Percentiles rank a stretch among this genome's conserved stretches.
phyloP scores from a whole-genome alignment of 35 echinoderm and acorn worm species.

The Lytechinus variegatus region DNA sequence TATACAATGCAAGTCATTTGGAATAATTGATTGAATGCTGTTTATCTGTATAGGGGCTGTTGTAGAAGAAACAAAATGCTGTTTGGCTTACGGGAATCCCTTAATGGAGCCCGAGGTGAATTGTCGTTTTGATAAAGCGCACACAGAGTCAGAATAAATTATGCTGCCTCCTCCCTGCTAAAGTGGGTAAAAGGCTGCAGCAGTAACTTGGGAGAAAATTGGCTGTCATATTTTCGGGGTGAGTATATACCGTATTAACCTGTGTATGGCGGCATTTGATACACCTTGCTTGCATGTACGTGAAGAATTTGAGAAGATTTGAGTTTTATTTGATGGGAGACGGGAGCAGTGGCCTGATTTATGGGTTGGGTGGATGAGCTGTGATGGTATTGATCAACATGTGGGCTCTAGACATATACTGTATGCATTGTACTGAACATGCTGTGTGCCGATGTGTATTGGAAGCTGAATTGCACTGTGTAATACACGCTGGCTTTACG shows the following conservation, averaged over 20 bases:
- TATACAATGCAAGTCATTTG: neutral
- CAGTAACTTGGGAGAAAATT: neutral
- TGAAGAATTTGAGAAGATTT: neutral
- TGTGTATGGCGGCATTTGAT: neutral
- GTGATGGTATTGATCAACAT: conserved; percentile 30
- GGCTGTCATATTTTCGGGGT: neutral
- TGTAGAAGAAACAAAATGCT: neutral
- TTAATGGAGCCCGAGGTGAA: conserved; percentile 10
- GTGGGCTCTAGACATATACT: neutral
- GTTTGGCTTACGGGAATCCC: neutral
- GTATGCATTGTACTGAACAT: neutral
- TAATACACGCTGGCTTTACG: neutral
- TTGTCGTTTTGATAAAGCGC: conserved; percentile 37
- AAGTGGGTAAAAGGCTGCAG: neutral
- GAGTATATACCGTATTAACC: neutral
- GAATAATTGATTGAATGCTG: neutral
- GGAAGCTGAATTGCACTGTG: neutral
- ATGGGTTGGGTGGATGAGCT: conserved; percentile 6
- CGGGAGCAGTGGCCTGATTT: neutral
- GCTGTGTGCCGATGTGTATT: conserved; percentile 17
- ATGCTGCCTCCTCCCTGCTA: conserved; percentile 21
- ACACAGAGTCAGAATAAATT: conserved; percentile 15
- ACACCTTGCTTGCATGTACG: neutral
- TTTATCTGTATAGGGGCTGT: neutral
- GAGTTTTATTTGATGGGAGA: neutral